A percentile compares a stretch with the other conserved stretches of the same genome.
Evolutionary conservation across 1,140 invertebrate genomes (phyloP).

Genomic region (Agrypnia vestita): DNA sequence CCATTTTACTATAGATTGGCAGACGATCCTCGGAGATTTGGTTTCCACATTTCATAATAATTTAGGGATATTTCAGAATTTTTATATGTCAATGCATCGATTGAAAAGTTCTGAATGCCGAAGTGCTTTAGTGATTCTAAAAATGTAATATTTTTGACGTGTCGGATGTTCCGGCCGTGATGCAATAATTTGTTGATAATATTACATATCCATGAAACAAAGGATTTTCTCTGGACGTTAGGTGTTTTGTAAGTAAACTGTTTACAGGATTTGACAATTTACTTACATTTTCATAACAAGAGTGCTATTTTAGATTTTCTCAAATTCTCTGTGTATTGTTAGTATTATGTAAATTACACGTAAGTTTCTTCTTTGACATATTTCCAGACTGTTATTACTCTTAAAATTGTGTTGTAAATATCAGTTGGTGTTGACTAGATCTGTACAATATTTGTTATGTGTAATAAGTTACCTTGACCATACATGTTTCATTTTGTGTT

Average conservation of each 20-base stretch:
- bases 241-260: conserved; percentile 60
- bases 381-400: conserved; percentile 58
- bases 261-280: conserved; percentile 56
- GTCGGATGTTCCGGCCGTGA: conserved; percentile 45
- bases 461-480: conserved; percentile 20
- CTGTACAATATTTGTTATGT: conserved; percentile 7
- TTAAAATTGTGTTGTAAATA: conserved; percentile 56
- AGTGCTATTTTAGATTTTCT: conserved; percentile 62
- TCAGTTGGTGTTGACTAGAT: conserved; percentile 49
- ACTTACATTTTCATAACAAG: conserved; percentile 48
- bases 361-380: conserved; percentile 59
- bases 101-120: conserved; percentile 47
- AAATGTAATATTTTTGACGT: conserved; percentile 45
- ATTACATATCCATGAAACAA: conserved; percentile 61
- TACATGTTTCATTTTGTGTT: neutral
- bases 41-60: conserved; percentile 56
- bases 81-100: conserved; percentile 29
- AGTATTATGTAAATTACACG: conserved; percentile 58
- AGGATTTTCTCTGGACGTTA: conserved; percentile 56
- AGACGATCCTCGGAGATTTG: conserved; percentile 9
- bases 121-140: conserved; percentile 56
- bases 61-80: conserved; percentile 44
- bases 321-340: conserved; percentile 62
- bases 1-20: conserved; percentile 12
- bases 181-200: conserved; percentile 57